phyloP scores from a whole-genome alignment of 2,888 invertebrate genomes.

The Lasius platythorax region DNA sequence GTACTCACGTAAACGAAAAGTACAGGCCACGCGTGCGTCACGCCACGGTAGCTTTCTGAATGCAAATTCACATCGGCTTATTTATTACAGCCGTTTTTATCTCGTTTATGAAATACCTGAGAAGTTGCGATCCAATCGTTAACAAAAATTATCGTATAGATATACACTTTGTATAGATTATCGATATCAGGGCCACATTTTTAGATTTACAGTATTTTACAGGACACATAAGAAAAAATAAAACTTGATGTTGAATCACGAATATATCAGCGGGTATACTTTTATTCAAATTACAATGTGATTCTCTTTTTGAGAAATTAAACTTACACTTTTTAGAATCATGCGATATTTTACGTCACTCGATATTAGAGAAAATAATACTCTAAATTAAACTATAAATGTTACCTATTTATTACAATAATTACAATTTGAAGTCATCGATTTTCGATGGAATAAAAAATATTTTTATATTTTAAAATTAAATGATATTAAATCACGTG shows the following conservation, averaged over 20 bases:
- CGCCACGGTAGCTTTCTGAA: slow-evolving; percentile 41
- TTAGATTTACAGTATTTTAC: background rate
- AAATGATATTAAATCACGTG: background rate
- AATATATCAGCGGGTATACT: background rate
- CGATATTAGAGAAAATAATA: background rate
- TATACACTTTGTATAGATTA: background rate
- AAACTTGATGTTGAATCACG: background rate
- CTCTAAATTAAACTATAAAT: background rate
- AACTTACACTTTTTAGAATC: background rate
- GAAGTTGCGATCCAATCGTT: slow-evolving; percentile 5
- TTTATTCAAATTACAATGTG: background rate
- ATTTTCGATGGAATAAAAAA: slow-evolving; percentile 4
- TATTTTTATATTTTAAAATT: background rate
- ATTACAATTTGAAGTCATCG: slow-evolving; percentile 21
- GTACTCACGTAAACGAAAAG: slow-evolving; percentile 23
- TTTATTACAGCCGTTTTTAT: slow-evolving; percentile 39
- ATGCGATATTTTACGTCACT: background rate
- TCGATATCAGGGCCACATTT: slow-evolving; percentile 14
- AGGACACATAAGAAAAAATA: background rate
- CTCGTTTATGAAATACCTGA: slow-evolving; percentile 9
- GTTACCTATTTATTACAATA: slow-evolving; percentile 30
- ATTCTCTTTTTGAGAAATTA: background rate
- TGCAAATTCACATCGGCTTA: slow-evolving; percentile 43
- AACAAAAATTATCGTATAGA: slow-evolving; percentile 4
- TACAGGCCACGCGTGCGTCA: slow-evolving; percentile 39